Evolutionary conservation across 2,113 vertebrate genomes (phyloP), one percentile per base, ranked within the genome.

Genomic region (Dipodomys stephensi): DNA sequence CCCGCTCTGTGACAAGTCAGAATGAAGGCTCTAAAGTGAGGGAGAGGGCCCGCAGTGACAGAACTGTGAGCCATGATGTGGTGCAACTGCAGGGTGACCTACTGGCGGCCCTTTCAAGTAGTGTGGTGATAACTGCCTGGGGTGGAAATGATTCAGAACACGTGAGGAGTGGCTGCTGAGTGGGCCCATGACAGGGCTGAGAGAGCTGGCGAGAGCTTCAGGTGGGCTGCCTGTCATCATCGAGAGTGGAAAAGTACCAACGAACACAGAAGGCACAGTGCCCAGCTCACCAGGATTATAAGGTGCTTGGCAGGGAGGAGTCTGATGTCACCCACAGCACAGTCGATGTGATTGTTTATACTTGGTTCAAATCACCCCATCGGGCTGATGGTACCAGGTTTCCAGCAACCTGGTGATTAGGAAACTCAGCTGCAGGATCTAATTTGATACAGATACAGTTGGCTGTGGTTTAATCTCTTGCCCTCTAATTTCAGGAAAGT

Each of bases 21-120:
- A 13, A 46, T 7, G 16, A 11, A 1, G 79, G 4, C 1, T 3
- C 27, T 3, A 4, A 32, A 25, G 3, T 1, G 4, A 46, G 8
- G 28, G 25, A 22, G 22, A 20, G 35, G 7, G 13, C 2, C 13
- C n/a, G 25, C 20, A 35, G 46, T 0, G 22, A 67, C 20, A 35
- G 27, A 49, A 6, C 5, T 67, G 30, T 13, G 23, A 53, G 23
- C 9, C 5, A 10, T 3, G 35, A 74, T 6, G 32, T 2, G n/a
- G 27, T 25, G 20, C 27, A 13, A 22, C 80, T 13, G 39, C 19
- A 13, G 11, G 15, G 32, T 32, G 22, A 13, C 16, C 68, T 49
- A 22, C 18, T 15, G 12, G 23, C 4, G 1, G 53, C 4, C 2
- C 1, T 27, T 15, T 35, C 19, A 39, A 71, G 35, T 7, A 18